A percentile compares a stretch with the other conserved stretches of the same genome.
phyloP scores from a whole-genome alignment of 2,888 invertebrate genomes.

The Notodonta dromedarius region DNA sequence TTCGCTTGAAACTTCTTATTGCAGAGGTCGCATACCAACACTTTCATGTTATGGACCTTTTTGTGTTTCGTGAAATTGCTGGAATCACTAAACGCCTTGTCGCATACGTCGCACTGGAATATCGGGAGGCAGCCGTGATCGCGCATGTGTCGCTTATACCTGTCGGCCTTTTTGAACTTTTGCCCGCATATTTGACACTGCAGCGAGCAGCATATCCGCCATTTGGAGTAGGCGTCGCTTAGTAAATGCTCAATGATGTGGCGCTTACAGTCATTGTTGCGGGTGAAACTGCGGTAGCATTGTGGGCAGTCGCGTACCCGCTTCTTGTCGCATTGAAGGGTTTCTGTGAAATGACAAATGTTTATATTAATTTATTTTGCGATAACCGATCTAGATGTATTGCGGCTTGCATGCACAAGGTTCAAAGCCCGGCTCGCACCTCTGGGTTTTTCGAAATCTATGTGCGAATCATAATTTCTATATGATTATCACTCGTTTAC shows the following conservation, averaged over 20 bases:
- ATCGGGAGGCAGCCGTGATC: constrained; percentile 60
- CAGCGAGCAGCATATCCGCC: background rate
- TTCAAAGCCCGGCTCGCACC: too few relatives aligned
- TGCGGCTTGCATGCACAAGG: too few relatives aligned
- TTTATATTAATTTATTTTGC: too few relatives aligned
- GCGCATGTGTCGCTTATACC: constrained; percentile 65
- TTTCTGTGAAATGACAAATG: constrained; percentile 15
- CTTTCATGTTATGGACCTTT: constrained; percentile 60
- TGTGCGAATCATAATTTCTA: too few relatives aligned
- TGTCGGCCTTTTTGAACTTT: constrained; percentile 16
- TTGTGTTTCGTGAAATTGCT: constrained; percentile 75
- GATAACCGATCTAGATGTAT: too few relatives aligned
- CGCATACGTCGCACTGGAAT: constrained; percentile 61
- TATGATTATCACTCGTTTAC: too few relatives aligned
- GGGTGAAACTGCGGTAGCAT: constrained; percentile 42
- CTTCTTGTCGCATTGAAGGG: constrained; percentile 5
- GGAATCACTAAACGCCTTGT: constrained; percentile 66
- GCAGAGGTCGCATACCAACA: constrained; percentile 58
- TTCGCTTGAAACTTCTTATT: constrained; percentile 59
- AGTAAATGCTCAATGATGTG: constrained; percentile 67
- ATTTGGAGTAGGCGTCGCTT: constrained; percentile 46
- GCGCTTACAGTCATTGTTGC: constrained; percentile 55
- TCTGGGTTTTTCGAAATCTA: too few relatives aligned
- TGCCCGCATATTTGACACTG: constrained; percentile 55
- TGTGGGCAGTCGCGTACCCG: constrained; percentile 39